Conservation (phyloP, 2,113 vertebrate genomes). For the Hydropotes inermis region DNA sequence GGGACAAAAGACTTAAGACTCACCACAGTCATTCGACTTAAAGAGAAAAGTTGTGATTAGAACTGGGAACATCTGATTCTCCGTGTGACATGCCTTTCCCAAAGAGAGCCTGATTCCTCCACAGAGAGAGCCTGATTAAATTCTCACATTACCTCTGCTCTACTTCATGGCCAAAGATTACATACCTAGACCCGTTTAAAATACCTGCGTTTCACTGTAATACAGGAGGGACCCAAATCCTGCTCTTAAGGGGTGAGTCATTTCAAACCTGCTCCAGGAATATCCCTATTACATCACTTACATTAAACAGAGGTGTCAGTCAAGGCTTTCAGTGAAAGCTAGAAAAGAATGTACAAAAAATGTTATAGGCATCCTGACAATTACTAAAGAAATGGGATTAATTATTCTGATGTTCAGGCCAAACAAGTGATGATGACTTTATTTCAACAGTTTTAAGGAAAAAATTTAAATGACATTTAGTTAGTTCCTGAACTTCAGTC, state of each 20-base stretch:
- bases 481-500: background rate
- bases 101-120: background rate
- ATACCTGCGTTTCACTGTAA: background rate
- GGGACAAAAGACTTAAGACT: background rate
- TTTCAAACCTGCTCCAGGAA: background rate
- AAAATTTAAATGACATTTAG: background rate
- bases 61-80: background rate
- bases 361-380: background rate
- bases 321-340: background rate
- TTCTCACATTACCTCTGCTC: background rate
- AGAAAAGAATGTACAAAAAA: background rate
- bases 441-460: slow-evolving; percentile 2
- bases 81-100: background rate
- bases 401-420: background rate
- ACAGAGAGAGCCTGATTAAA: background rate
- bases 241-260: background rate
- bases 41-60: background rate
- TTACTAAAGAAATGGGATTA: background rate
- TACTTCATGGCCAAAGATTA: background rate
- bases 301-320: background rate
- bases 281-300: background rate
- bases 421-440: background rate
- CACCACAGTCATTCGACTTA: background rate
- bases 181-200: background rate
- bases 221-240: background rate